Conservation (phyloP, 1,140 invertebrate species). For the Diabrotica virgifera region DNA sequence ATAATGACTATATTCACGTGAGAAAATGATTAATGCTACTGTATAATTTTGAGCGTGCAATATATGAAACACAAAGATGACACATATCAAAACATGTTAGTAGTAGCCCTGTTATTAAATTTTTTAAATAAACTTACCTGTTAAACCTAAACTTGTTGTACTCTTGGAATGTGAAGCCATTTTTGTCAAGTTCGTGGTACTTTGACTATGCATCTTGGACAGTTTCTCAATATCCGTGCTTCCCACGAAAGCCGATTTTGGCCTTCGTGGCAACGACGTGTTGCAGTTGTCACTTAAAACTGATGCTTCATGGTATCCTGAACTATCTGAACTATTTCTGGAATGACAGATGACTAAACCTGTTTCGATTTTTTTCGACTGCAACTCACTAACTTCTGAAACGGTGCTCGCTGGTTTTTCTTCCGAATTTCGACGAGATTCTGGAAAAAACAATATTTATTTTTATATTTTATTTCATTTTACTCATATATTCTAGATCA, state of each 20-base stretch:
- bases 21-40: too few species aligned
- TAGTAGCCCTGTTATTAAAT: too few species aligned
- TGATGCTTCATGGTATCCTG: conserved; percentile 72
- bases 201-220: conserved; percentile 30
- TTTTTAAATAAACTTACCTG: conserved; percentile 24
- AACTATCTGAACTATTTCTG: conserved; percentile 72
- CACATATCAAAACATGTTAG: too few species aligned
- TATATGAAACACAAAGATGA: too few species aligned
- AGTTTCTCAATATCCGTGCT: conserved; percentile 21
- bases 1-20: too few species aligned
- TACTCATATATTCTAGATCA: too few species aligned
- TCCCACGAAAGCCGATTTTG: conserved; percentile 36
- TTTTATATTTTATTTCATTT: too few species aligned
- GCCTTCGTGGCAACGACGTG: conserved; percentile 44
- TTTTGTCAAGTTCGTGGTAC: conserved; percentile 41
- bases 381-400: conserved; percentile 14
- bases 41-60: too few species aligned
- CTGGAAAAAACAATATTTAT: background rate
- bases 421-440: conserved; percentile 6
- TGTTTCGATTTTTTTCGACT: conserved; percentile 23
- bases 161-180: conserved; percentile 44
- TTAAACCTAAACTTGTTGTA: conserved; percentile 42
- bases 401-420: conserved; percentile 16
- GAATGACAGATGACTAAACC: conserved; percentile 61
- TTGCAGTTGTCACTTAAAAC: conserved; percentile 63